Evolutionary conservation across 2,113 vertebrate species (phyloP), one percentile per base, ranked within the genome.

Genomic region (Lampris incognitus): DNA sequence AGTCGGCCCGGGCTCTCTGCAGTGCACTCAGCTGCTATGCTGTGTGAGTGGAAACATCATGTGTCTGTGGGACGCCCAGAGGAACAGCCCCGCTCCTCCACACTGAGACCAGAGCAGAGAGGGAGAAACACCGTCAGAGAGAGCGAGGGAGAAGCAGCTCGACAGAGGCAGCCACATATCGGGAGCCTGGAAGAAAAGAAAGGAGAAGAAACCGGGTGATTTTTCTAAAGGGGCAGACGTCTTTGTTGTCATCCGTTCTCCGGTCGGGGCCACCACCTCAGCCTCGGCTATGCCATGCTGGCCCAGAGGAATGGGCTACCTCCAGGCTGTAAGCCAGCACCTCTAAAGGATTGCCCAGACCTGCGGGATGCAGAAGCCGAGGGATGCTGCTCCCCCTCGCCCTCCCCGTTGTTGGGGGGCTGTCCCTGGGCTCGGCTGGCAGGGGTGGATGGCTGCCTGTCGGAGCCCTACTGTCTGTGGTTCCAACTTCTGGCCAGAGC

Each of bases 401-500:
- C 89, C 0, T 84, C 85, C 11, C 69, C 88, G 0, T 79, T 90
- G 1, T 76, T 89, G 0, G 84, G 83, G 51, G 87, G 87, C 5
- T 92, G 93, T 61, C 92, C 91, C 51, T 94, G 94, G 94, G 88
- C 91, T 69, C 89, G 90, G 4, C 85, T 93, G 72, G 91, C 92
- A 0, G 93, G 93, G 5, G 81, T 87, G 61, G 92, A 94, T 1
- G 88, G 91, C 66, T 94, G 94, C 81, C 73, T 92, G 74, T 91
- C 91, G 1, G 93, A 94, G 84, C 90, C 94, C 3, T 92, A 93
- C 89, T 94, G 94, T 42, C 89, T 94, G 4, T 94, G 94, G 93
- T 90, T 94, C 74, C 91, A 92, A 87, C 91, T 93, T 4, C 79
- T 94, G 82, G 92, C 94, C 76, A 71, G 89, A 63, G 91, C 93